Base-by-base conservation (phyloP, 2,888 invertebrate species). In the Portevinia maculata region DNA sequence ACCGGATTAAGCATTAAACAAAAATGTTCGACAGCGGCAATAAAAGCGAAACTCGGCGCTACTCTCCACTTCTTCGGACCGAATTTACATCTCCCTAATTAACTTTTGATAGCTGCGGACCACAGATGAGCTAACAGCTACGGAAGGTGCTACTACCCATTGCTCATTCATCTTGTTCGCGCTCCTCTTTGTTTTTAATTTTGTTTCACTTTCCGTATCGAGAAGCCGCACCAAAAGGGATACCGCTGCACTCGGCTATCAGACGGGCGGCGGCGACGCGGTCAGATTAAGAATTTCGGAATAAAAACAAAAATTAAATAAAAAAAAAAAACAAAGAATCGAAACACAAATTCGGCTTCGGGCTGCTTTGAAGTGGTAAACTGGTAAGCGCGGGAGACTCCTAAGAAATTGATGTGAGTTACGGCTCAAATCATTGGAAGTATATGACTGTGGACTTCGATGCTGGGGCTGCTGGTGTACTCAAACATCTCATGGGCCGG, bases 171-270 rank as follows among this genome's bases (percentile, higher is more conserved):
- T 83, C 73, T 83, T 76, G 78, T 78, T 78, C 83, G 71, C 60
- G 83, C 71, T 83, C 60, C 60, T 71, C 83, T 83, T 83, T 83
- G 83, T 83, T 83, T 78, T 83, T 83, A 73, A 71, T 71, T 83
- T 75, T 83, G 71, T 83, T 83, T 83, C 83, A 83, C 83, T 83
- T 83, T 83, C 81, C 37, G 81, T 83, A 65, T 41, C 65, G 55
- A 52, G 19, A 55, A 55, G 46, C 70, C 65, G 59, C 69, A 75
- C 44, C 79, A 71, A 79, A 79, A 65, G 79, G 34, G 13, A 59
- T 70, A 62, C 65, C 59, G 60, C 52, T 46, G 53, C 55, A 41
- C 64, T 39, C 64, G 39, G 70, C 57, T 44, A 64, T 19, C 50
- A 21, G 30, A 24, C n/a, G 15, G 39, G 30, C 8, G 8, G 21